Percentiles rank a stretch among this genome's conserved stretches.
These are phyloP conservation scores for Drosophila seclusa DNA, from an alignment of 2,888 invertebrate genomes.

Conservation along the genomic window DNA sequence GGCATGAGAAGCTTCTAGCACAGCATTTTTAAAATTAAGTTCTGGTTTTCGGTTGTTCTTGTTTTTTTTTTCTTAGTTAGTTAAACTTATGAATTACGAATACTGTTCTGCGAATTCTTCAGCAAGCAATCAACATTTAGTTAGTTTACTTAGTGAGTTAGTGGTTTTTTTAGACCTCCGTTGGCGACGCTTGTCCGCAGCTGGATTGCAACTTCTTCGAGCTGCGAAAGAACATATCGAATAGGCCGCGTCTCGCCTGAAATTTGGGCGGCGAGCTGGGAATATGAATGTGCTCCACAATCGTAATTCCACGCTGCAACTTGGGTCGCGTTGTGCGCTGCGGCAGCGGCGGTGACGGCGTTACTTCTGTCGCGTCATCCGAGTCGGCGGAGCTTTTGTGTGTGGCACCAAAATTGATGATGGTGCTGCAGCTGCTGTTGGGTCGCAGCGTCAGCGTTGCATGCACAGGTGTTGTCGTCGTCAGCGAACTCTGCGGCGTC, in stretches of 20 bases:
- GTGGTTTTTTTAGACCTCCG: constrained; percentile 77
- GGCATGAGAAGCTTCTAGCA: constrained; percentile 79
- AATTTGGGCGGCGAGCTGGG: constrained; percentile 69
- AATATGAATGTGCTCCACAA: constrained; percentile 78
- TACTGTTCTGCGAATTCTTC: constrained; percentile 80
- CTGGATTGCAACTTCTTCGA: constrained; percentile 83
- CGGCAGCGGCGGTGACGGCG: constrained; percentile 44
- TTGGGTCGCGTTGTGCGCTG: constrained; percentile 61
- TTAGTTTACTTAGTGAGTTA: constrained; percentile 34
- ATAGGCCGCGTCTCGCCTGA: constrained; percentile 71
- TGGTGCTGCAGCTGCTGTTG: constrained; percentile 82
- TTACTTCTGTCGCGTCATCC: constrained; percentile 51
- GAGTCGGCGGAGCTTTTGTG: constrained; percentile 59
- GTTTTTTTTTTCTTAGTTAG: constrained; percentile 42
- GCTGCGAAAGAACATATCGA: constrained; percentile 84
- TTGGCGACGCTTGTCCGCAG: constrained; percentile 80
- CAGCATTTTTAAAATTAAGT: constrained; percentile 47
- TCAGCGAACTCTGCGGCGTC: constrained; percentile 81
- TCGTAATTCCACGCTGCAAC: constrained; percentile 81
- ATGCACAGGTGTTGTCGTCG: constrained; percentile 64
- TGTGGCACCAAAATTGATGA: constrained; percentile 71
- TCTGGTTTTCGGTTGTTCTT: constrained; percentile 8
- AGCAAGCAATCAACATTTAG: constrained; percentile 66
- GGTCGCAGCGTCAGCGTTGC: constrained; percentile 65
- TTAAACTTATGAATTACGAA: constrained; percentile 68